phyloP scores from a whole-genome alignment of 2,888 invertebrate genomes.

The Amblyjoppa fuscipennis region DNA sequence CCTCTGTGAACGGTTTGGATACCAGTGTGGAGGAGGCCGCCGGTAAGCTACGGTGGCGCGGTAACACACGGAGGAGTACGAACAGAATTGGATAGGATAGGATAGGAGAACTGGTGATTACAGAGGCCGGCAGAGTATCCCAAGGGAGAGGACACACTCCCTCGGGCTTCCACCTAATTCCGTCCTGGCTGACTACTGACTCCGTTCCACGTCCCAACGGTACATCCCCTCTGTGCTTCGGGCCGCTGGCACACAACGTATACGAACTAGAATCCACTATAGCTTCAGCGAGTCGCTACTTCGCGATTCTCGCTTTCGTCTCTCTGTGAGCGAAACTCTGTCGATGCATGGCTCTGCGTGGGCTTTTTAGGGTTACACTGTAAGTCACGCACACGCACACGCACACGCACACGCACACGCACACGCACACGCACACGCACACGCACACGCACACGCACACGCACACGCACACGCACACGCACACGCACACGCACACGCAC shows the following conservation, averaged over 20 bases:
- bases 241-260: constrained; percentile 56
- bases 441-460: background rate
- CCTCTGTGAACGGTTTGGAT: constrained; percentile 35
- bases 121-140: constrained; percentile 81
- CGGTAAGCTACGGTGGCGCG: constrained; percentile 57
- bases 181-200: constrained; percentile 83
- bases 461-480: constrained; percentile 3
- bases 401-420: background rate
- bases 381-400: no score
- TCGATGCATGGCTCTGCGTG: background rate
- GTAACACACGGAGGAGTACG: constrained; percentile 73
- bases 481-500: constrained; percentile 17
- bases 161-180: constrained; percentile 84
- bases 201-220: constrained; percentile 74
- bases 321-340: background rate
- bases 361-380: background rate
- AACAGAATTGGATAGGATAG: constrained; percentile 83
- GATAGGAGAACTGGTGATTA: constrained; percentile 84
- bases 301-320: constrained; percentile 43
- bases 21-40: constrained; percentile 39
- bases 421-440: background rate
- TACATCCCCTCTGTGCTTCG: constrained; percentile 34
- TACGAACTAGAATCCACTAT: constrained; percentile 47
- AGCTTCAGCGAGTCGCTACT: constrained; percentile 36
- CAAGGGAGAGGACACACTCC: constrained; percentile 79